These are phyloP conservation scores for Bucco capensis DNA, from an alignment of 2,113 vertebrate species.

Conservation along the genomic window DNA sequence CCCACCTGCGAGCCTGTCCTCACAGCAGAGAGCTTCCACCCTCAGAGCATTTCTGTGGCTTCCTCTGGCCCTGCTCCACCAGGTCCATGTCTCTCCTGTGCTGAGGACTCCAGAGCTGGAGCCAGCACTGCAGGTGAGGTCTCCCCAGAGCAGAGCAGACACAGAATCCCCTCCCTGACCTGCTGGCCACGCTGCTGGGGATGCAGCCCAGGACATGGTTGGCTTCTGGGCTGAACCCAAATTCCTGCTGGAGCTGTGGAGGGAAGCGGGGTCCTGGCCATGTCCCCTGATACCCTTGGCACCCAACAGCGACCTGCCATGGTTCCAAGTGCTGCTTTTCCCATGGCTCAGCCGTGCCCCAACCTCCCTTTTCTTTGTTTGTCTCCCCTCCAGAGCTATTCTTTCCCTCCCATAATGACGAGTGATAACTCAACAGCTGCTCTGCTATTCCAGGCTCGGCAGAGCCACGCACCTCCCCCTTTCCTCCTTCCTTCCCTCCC, in stretches of 20 bases:
- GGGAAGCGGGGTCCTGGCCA: not conserved
- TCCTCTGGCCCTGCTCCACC: too few relatives aligned
- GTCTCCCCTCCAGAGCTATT: constrained; percentile 34
- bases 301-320: fast-evolving
- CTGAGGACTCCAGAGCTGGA: too few relatives aligned
- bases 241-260: not conserved
- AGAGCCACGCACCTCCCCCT: constrained; percentile 8
- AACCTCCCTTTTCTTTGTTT: constrained; percentile 45
- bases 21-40: too few relatives aligned
- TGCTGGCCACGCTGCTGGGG: too few relatives aligned
- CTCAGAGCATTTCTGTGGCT: too few relatives aligned
- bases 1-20: too few relatives aligned
- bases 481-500: not conserved
- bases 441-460: constrained; percentile 42
- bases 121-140: too few relatives aligned
- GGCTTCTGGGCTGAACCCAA: not conserved
- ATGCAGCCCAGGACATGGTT: too few relatives aligned
- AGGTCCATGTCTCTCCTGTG: too few relatives aligned
- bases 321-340: not conserved
- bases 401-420: constrained; percentile 55
- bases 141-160: too few relatives aligned
- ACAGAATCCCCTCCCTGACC: too few relatives aligned
- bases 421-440: constrained; percentile 37
- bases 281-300: not conserved
- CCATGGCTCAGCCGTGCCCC: not conserved